Evolutionary conservation across 2,888 invertebrate species (phyloP).

Genomic region (Congeria kusceri): DNA sequence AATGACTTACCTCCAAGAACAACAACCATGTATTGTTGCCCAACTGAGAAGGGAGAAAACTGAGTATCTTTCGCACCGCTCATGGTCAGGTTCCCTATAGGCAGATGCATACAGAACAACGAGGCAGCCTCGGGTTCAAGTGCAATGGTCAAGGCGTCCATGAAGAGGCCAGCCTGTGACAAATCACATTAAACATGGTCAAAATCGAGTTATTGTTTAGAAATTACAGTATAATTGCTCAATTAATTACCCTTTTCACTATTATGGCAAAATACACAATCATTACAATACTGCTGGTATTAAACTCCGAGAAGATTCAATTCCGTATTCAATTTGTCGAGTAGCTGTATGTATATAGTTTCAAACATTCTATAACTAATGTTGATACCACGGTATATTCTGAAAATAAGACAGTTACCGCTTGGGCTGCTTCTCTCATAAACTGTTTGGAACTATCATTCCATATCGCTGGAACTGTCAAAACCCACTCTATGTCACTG

Average conservation of each 20-base stretch:
- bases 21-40: constrained; percentile 50
- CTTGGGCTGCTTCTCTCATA: constrained; percentile 6
- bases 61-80: not conserved
- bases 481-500: not conserved
- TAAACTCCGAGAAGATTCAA: too few relatives aligned
- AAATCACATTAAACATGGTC: not conserved
- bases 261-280: too few relatives aligned
- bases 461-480: constrained; percentile 11
- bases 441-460: constrained; percentile 3
- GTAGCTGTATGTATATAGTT: too few relatives aligned
- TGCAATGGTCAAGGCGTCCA: constrained; percentile 40
- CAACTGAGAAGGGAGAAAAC: constrained; percentile 18
- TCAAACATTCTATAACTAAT: too few relatives aligned
- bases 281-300: too few relatives aligned
- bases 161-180: constrained; percentile 43
- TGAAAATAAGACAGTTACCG: constrained; percentile 4
- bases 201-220: too few relatives aligned
- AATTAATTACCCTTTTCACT: too few relatives aligned
- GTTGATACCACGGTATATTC: too few relatives aligned
- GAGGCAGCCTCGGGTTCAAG: constrained; percentile 58
- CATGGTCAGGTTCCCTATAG: constrained; percentile 25
- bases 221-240: not conserved
- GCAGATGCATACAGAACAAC: constrained; percentile 45
- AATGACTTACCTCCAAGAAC: constrained; percentile 50
- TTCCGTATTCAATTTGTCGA: too few relatives aligned